Conservation (phyloP, 2,113 vertebrate species). For the Microcebus jonahi region DNA sequence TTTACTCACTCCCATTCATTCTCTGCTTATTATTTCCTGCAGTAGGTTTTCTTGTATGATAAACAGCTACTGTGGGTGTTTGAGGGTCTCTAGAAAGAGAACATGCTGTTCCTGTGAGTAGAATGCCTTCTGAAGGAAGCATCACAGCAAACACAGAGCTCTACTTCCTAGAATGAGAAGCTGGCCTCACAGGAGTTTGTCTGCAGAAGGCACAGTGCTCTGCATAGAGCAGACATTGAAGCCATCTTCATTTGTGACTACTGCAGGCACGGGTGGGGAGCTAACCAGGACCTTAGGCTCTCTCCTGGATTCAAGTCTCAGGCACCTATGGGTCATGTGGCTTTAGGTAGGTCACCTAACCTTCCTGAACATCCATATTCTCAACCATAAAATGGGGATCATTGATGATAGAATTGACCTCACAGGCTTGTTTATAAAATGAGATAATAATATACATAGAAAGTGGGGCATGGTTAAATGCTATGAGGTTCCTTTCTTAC, state of each 20-base stretch:
- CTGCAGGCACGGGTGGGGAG: not conserved
- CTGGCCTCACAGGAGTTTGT: not conserved
- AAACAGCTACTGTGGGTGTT: slow-evolving; percentile 39
- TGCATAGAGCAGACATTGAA: not conserved
- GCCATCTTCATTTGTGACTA: not conserved
- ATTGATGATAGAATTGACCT: not conserved
- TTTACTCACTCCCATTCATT: slow-evolving; percentile 12
- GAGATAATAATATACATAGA: not conserved
- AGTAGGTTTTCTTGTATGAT: not conserved
- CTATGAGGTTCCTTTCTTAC: not conserved
- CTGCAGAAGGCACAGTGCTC: not conserved
- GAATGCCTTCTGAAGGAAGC: not conserved
- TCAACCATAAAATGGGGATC: not conserved
- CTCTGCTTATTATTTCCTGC: not conserved
- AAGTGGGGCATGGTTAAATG: not conserved
- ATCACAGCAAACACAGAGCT: not conserved
- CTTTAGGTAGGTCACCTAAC: not conserved
- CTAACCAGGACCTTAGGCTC: not conserved
- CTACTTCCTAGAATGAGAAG: not conserved
- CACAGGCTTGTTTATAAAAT: not conserved
- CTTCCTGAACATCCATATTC: not conserved
- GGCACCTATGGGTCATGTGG: not conserved
- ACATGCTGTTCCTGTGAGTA: not conserved
- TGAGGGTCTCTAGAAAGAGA: slow-evolving; percentile 54
- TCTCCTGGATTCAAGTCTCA: slow-evolving; percentile 8